phyloP scores from a whole-genome alignment of 2,888 invertebrate species.

The Polymixis lichenea region DNA sequence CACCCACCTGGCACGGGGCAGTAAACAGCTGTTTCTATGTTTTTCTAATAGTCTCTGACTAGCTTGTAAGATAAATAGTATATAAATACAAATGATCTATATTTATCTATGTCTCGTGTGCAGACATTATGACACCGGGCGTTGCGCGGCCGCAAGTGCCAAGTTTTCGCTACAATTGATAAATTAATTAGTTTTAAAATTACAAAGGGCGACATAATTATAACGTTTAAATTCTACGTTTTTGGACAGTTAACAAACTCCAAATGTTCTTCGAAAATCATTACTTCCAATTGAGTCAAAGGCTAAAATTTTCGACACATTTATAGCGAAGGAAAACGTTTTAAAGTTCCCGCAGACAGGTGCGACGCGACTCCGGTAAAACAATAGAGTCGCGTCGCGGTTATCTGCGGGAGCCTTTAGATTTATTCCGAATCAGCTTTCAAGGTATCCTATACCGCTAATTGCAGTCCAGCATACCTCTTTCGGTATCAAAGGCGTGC shows the following conservation, averaged over 20 bases:
- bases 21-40: slow-evolving; percentile 52
- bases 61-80: slow-evolving; percentile 45
- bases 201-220: background rate
- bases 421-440: slow-evolving; percentile 8
- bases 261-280: background rate
- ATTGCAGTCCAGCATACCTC: slow-evolving; percentile 33
- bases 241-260: background rate
- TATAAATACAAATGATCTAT: slow-evolving; percentile 58
- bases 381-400: no score
- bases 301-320: background rate
- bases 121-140: slow-evolving; percentile 54
- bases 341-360: no score
- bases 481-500: slow-evolving; percentile 4
- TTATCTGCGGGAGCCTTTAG: no score
- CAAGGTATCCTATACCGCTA: slow-evolving; percentile 19
- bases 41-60: slow-evolving; percentile 44
- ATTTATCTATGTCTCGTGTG: slow-evolving; percentile 53
- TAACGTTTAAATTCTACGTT: background rate
- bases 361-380: no score
- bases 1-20: slow-evolving; percentile 35
- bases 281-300: background rate
- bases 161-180: slow-evolving; percentile 49
- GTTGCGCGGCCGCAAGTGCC: slow-evolving; percentile 31
- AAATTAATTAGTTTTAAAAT: slow-evolving; percentile 34
- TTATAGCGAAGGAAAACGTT: background rate